These are phyloP conservation scores for Hipparchia sbordonii DNA, from an alignment of 2,888 invertebrate genomes.

Conservation along the genomic window DNA sequence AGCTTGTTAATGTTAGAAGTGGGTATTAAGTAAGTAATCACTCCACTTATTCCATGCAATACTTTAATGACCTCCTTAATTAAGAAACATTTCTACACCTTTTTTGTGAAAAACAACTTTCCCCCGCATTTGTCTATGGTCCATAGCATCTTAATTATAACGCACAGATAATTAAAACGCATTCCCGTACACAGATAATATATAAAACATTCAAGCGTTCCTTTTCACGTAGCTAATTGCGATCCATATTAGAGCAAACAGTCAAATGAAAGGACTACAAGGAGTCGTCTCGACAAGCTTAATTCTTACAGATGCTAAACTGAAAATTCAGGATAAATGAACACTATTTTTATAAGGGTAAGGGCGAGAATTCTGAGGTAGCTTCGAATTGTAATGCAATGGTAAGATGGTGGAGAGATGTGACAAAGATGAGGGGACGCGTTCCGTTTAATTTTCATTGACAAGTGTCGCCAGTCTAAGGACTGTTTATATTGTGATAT, in stretches of 20 bases:
- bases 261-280: conserved; percentile 59
- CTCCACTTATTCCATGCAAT: neutral
- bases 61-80: neutral
- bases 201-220: conserved; percentile 37
- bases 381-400: neutral
- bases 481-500: conserved; percentile 39
- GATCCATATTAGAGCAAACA: conserved; percentile 60
- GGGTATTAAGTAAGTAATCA: no score
- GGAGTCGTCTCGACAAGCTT: conserved; percentile 38
- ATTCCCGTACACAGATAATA: conserved; percentile 30
- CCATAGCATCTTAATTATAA: conserved; percentile 34
- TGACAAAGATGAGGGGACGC: conserved; percentile 66
- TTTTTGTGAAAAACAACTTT: neutral
- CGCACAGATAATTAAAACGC: conserved; percentile 35
- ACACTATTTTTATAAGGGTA: neutral
- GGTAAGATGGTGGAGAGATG: conserved; percentile 40
- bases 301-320: neutral
- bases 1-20: no score
- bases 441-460: conserved; percentile 72
- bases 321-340: conserved; percentile 1
- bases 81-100: neutral
- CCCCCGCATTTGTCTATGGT: conserved; percentile 23
- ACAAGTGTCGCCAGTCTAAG: conserved; percentile 53
- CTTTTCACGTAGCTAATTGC: conserved; percentile 63
- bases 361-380: conserved; percentile 5